phyloP scores from a whole-genome alignment of 2,888 invertebrate genomes.

The Cephus spinipes region DNA sequence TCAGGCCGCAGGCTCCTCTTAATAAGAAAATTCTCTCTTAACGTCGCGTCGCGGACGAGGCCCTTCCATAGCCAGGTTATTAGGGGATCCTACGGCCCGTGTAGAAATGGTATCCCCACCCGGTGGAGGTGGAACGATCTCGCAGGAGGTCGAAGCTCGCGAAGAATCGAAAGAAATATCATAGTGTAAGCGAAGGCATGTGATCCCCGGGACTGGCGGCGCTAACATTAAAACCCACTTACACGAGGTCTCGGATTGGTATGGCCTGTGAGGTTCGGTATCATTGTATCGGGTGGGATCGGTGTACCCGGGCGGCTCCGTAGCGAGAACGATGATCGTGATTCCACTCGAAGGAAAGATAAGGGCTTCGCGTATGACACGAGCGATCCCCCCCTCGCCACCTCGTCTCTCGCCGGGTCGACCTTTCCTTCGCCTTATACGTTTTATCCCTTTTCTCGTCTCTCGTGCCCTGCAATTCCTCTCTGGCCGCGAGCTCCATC shows the following conservation, averaged over 20 bases:
- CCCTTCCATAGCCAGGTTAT: background rate
- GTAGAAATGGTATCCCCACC: background rate
- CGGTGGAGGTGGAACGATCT: background rate
- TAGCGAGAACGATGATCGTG: conserved; percentile 48
- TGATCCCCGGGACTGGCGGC: conserved; percentile 18
- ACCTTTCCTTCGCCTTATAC: background rate
- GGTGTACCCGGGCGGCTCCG: conserved; percentile 33
- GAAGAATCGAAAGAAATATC: background rate
- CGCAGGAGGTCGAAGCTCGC: background rate
- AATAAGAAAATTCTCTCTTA: conserved; percentile 35
- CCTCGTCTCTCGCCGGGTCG: conserved; percentile 20
- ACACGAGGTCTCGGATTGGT: conserved; percentile 33
- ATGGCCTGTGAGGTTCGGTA: background rate
- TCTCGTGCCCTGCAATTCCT: conserved; percentile 10
- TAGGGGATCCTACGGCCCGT: conserved; percentile 10
- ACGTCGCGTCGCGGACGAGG: conserved; percentile 20
- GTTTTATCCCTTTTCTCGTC: background rate
- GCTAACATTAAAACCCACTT: conserved; percentile 66
- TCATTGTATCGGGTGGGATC: conserved; percentile 19
- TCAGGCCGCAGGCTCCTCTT: conserved; percentile 35
- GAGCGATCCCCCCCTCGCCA: conserved; percentile 17
- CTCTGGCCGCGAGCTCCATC: background rate
- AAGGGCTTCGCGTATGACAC: conserved; percentile 60
- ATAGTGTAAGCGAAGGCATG: background rate
- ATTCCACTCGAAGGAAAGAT: conserved; percentile 49